Evolutionary conservation across 2,888 invertebrate species (phyloP), one percentile per base, ranked within the genome.

Genomic region (Chalcosyrphus nemorum): DNA sequence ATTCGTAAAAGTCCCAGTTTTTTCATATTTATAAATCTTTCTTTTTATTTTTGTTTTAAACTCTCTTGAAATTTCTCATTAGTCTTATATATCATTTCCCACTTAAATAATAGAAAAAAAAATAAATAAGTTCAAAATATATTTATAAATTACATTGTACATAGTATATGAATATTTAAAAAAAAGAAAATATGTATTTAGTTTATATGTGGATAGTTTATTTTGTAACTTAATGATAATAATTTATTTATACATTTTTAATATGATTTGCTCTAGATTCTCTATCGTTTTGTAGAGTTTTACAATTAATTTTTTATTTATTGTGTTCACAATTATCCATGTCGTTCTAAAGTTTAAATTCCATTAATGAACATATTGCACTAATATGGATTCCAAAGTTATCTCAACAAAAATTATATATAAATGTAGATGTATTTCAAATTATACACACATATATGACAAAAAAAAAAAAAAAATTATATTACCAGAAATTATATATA

Each of bases 321-420:
- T 35, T 45, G n/a, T 70, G 21, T 21, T 21, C 45, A 38, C 19
- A 59, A 19, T n/a, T 17, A 17, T 61, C 59, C 32, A 35, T 70
- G 43, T 63, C 17, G 6, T 41, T 52, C 56, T 56, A n/a, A 61
- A 35, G 9, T 74, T 52, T 50, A 24, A 50, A 75, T 56, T 70
- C 43, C 45, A 61, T 54, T 80, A n/a, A 80, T 65, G 65, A 75
- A 71, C 81, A 68, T 81, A 72, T 66, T 72, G 71, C 81, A 86
- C 80, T 78, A 59, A 86, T 80, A 80, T 82, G 78, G 78, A 82
- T 82, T 86, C 76, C 86, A 86, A 57, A 70, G 54, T 57, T 70
- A 52, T 77, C 43, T 68, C 52, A 59, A 63, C 32, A 63, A 52
- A 47, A 59, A 11, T 71, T 41, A n/a, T 71, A 65, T 81, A 66